A percentile compares a stretch with the other conserved stretches of the same genome.
These are phyloP conservation scores for Orientallactaga sibirica DNA, from an alignment of 2,797 vertebrate species.

Conservation along the genomic window DNA sequence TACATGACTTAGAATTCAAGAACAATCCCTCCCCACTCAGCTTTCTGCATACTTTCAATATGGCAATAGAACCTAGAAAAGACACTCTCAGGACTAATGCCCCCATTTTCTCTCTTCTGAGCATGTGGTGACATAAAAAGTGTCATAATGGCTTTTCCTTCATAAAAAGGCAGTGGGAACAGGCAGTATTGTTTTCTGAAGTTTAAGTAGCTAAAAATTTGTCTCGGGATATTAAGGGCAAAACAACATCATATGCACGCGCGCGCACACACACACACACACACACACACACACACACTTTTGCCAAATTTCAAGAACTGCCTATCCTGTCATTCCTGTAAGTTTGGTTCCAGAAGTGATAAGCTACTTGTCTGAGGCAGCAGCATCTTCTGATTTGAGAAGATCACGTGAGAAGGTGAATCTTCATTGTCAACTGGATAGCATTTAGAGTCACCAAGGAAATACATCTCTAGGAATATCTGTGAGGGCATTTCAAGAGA, in stretches of 20 bases:
- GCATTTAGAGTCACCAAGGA: background rate
- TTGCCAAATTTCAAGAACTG: background rate
- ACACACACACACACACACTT: background rate
- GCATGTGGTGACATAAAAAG: background rate
- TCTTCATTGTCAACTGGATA: background rate
- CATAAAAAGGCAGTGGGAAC: background rate
- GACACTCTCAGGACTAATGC: background rate
- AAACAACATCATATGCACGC: background rate
- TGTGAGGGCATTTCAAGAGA: background rate
- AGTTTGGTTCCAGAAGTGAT: background rate
- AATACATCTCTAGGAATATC: background rate
- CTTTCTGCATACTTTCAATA: background rate
- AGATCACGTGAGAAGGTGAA: background rate
- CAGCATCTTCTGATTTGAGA: constrained; percentile 20
- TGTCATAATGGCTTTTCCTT: constrained; percentile 31
- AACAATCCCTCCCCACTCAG: background rate
- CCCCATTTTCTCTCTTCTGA: background rate
- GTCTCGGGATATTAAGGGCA: background rate
- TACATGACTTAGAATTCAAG: background rate
- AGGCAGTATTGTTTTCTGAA: constrained; percentile 33
- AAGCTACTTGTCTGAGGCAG: background rate
- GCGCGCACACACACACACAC: background rate
- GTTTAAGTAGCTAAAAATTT: constrained; percentile 33
- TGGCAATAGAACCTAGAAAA: background rate
- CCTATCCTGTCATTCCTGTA: background rate